Evolutionary conservation across 2,888 invertebrate species (phyloP).

Genomic region (Leptopilina drosophilae): DNA sequence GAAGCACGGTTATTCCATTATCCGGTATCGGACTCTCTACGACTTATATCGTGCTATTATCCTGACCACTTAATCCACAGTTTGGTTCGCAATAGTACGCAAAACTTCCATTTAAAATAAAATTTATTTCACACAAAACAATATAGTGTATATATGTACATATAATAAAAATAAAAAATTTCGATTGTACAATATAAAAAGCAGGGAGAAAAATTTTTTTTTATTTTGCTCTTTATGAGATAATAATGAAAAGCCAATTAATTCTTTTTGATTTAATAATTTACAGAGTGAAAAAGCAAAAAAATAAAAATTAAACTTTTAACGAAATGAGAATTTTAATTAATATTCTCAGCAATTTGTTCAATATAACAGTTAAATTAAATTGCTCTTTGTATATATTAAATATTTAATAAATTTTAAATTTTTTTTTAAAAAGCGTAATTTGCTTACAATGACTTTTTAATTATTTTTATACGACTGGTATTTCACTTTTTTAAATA

Average conservation of each 20-base stretch:
- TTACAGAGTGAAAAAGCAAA: too few relatives aligned
- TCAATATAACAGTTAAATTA: background rate
- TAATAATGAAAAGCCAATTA: constrained; percentile 22
- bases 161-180: background rate
- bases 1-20: constrained; percentile 41
- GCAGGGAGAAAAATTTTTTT: background rate
- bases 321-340: constrained; percentile 13
- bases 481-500: too few relatives aligned
- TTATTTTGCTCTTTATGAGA: background rate
- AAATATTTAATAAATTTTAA: constrained; percentile 3
- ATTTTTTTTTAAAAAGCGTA: background rate
- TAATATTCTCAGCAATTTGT: background rate
- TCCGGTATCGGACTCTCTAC: constrained; percentile 41
- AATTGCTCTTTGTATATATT: background rate
- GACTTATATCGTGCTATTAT: constrained; percentile 55
- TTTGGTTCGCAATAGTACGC: constrained; percentile 35
- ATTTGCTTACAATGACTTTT: background rate
- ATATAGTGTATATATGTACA: too few relatives aligned
- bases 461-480: background rate
- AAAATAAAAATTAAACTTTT: constrained; percentile 8
- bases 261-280: background rate
- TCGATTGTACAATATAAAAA: background rate
- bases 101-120: constrained; percentile 39
- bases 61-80: constrained; percentile 55
- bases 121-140: constrained; percentile 11